phyloP scores from a whole-genome alignment of 2,888 invertebrate species.

The Leptinotarsa haldemani region DNA sequence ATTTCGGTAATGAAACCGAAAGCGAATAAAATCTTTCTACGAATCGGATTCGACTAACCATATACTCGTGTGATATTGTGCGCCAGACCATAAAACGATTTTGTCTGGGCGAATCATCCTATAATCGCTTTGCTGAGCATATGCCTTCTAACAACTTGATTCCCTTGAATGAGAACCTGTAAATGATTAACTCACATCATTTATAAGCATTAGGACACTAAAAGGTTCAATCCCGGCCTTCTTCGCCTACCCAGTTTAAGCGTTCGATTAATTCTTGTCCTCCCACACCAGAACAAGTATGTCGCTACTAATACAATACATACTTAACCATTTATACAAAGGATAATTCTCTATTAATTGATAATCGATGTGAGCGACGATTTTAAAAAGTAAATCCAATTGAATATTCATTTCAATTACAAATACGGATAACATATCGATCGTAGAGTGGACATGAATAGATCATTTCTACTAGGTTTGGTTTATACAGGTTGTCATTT shows the following conservation, averaged over 20 bases:
- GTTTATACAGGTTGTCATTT: no score
- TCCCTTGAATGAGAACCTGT: constrained; percentile 8
- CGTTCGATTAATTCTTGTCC: constrained; percentile 7
- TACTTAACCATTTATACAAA: background rate
- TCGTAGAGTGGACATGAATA: background rate
- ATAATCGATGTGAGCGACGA: constrained; percentile 10
- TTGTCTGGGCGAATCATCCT: background rate
- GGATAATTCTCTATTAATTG: background rate
- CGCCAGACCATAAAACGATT: background rate
- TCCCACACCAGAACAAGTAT: constrained; percentile 8
- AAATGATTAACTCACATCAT: background rate
- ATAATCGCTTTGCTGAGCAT: background rate
- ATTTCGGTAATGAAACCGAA: no score
- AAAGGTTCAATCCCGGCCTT: background rate
- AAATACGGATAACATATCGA: background rate
- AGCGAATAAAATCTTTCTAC: background rate
- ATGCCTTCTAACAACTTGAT: background rate
- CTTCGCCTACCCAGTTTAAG: background rate
- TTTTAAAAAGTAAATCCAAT: background rate
- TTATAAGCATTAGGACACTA: constrained; percentile 8
- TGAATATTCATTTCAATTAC: background rate
- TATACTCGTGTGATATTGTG: background rate
- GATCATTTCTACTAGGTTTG: background rate
- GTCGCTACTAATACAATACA: background rate
- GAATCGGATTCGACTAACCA: background rate